Percentiles rank a stretch among this genome's conserved stretches.
Evolutionary conservation across 2,113 vertebrate species (phyloP).

Genomic region (Talpa occidentalis): DNA sequence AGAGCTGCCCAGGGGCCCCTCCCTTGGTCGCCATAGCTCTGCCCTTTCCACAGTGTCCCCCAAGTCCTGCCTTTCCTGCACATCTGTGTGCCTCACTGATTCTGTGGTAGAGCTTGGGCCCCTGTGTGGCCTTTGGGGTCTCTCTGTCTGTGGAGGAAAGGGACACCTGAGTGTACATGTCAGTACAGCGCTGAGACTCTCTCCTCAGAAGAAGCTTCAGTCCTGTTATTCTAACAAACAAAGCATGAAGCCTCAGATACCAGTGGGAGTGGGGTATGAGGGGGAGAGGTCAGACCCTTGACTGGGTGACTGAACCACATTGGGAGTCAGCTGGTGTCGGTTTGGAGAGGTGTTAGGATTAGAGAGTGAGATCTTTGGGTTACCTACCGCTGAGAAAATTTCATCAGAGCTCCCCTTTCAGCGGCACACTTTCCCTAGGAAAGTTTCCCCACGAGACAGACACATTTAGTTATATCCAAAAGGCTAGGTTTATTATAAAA

Average conservation of each 20-base stretch:
- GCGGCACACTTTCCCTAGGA: too few species aligned
- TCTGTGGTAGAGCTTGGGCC: neutral
- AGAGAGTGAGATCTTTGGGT: too few species aligned
- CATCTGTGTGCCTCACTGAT: neutral
- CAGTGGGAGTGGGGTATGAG: too few species aligned
- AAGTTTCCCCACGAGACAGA: too few species aligned
- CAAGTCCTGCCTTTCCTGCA: neutral
- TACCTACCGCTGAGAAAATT: too few species aligned
- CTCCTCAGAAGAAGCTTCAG: neutral
- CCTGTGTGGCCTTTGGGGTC: neutral
- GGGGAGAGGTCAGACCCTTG: too few species aligned
- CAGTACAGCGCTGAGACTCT: too few species aligned
- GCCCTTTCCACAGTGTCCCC: neutral
- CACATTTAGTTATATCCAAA: too few species aligned
- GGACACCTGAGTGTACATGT: neutral
- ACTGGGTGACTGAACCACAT: neutral
- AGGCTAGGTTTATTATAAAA: too few species aligned
- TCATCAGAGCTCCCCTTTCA: too few species aligned
- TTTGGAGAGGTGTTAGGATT: too few species aligned
- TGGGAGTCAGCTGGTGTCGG: neutral
- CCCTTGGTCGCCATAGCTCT: accelerated
- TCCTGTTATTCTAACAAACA: neutral
- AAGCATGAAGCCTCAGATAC: neutral
- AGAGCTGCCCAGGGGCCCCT: neutral
- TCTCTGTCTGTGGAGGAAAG: neutral